Conservation (phyloP, 2,888 invertebrate genomes). For the Monoplex corrugatus region DNA sequence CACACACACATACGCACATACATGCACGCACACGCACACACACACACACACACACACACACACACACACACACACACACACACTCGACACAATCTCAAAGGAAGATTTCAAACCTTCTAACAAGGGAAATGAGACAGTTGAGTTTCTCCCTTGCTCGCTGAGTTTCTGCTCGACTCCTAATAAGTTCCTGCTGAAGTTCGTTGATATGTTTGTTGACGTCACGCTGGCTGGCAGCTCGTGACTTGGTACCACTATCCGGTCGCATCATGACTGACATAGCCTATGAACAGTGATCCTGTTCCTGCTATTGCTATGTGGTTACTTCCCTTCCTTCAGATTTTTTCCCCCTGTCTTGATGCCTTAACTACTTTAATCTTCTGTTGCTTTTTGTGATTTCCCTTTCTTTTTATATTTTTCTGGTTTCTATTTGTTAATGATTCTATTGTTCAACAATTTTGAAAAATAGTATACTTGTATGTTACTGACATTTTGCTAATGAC, state of each 20-base stretch:
- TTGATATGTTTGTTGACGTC: conserved; percentile 44
- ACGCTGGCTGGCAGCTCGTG: not conserved
- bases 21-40: not conserved
- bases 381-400: no score
- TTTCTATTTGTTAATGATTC: no score
- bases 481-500: no score
- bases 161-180: conserved; percentile 66
- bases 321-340: not conserved
- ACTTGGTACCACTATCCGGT: conserved; percentile 25
- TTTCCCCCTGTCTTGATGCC: not conserved
- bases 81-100: not conserved
- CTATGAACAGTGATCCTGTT: not conserved
- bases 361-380: not conserved
- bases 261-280: conserved; percentile 36
- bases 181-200: conserved; percentile 67
- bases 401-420: not conserved
- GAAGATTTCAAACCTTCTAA: conserved; percentile 69
- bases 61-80: not conserved
- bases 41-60: not conserved
- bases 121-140: conserved; percentile 72
- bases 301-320: not conserved
- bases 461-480: not conserved
- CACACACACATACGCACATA: not conserved
- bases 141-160: conserved; percentile 71
- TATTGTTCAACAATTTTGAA: no score